A percentile compares a stretch with the other conserved stretches of the same genome.
Conservation (phyloP, 2,113 vertebrate species). For the Bambusicola thoracicus region DNA sequence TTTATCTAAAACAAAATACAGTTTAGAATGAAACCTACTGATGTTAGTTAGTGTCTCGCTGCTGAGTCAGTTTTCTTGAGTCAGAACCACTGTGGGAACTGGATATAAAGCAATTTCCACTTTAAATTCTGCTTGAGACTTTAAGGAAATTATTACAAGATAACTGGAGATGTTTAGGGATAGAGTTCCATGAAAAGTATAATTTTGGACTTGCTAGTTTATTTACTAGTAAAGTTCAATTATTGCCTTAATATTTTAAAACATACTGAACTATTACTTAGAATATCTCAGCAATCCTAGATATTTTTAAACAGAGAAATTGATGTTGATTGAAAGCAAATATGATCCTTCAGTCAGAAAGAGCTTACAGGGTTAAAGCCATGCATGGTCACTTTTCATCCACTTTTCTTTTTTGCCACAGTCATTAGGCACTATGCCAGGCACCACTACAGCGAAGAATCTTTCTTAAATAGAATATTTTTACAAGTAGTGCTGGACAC, state of each 20-base stretch:
- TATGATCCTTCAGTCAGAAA: slow-evolving; percentile 3
- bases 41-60: not conserved
- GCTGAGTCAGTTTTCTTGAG: not conserved
- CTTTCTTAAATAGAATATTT: slow-evolving; percentile 18
- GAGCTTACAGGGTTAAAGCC: slow-evolving; percentile 6
- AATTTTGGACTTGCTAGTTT: not conserved
- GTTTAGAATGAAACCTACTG: not conserved
- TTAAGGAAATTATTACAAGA: not conserved
- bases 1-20: not conserved
- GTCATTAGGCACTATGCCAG: slow-evolving; percentile 57
- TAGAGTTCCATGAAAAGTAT: not conserved
- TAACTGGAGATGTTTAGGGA: not conserved
- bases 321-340: slow-evolving; percentile 5
- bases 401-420: not conserved
- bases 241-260: not conserved
- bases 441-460: slow-evolving; percentile 14
- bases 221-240: not conserved
- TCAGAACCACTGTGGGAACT: not conserved
- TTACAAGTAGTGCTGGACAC: not conserved
- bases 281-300: not conserved
- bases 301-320: slow-evolving; percentile 10
- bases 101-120: not conserved
- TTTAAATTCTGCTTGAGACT: not conserved
- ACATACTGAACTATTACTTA: slow-evolving; percentile 17
- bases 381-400: not conserved